These are phyloP conservation scores for Aratinga solstitialis DNA, from an alignment of 2,797 vertebrate species.

Conservation along the genomic window DNA sequence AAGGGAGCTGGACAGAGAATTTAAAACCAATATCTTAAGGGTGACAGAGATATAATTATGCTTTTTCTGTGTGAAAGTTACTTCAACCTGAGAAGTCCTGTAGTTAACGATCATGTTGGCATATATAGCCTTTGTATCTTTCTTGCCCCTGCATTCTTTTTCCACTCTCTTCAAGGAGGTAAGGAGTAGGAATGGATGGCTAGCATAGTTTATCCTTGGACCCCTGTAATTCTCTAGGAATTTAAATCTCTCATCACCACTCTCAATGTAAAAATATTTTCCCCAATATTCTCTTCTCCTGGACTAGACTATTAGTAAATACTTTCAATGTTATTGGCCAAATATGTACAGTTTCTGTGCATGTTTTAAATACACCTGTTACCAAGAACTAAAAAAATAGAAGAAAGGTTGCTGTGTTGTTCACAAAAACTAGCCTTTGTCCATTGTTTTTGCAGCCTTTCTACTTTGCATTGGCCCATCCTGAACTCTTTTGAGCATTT, in stretches of 20 bases:
- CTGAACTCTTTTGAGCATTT: not conserved
- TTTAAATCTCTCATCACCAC: not conserved
- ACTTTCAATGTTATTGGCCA: not conserved
- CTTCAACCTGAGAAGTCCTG: not conserved
- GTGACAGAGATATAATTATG: not conserved
- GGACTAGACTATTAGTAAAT: not conserved
- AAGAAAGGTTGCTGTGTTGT: not conserved
- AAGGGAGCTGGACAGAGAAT: conserved; percentile 4
- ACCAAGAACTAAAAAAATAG: not conserved
- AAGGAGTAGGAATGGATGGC: not conserved
- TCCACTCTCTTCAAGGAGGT: not conserved
- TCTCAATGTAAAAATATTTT: not conserved
- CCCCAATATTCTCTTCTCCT: not conserved
- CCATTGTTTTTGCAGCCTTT: not conserved
- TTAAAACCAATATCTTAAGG: conserved; percentile 30
- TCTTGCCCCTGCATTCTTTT: not conserved
- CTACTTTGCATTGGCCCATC: not conserved
- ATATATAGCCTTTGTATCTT: not conserved
- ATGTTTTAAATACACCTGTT: not conserved
- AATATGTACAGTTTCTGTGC: not conserved
- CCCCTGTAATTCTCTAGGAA: not conserved
- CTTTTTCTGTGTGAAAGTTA: not conserved
- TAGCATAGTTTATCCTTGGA: not conserved
- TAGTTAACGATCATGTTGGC: not conserved
- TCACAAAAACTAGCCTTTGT: not conserved